Evolutionary conservation across 2,797 vertebrate genomes (phyloP), one percentile per base, ranked within the genome.

Genomic region (Valencia hispanica): DNA sequence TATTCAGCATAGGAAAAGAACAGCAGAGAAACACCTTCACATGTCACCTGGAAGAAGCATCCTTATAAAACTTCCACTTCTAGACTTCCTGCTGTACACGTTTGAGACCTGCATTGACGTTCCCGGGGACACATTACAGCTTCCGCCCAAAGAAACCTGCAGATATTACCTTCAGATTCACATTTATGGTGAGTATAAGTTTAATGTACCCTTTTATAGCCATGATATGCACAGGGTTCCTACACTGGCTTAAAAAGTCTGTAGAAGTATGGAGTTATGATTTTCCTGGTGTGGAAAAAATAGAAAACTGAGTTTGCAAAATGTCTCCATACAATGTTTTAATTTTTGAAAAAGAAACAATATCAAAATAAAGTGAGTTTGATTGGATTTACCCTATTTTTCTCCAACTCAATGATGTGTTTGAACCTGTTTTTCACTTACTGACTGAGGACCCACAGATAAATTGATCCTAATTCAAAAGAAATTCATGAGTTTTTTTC

Each of bases 121-220:
- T 69, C 74, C 68, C 75, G 75, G 73, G 78, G 74, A 55, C 71
- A 43, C 81, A 10, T 73, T 63, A 72, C 53, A 30, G 66, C 48
- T 79, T 78, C 30, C 8, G 15, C 30, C 57, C 66, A 12, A 25
- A 76, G 66, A 70, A 61, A 48, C 43, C 27, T 27, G 27, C 69
- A 51, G 68, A 76, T 70, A 48, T 41, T 18, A 36, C 68, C 22
- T 18, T 41, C 0, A 75, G 79, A 79, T 43, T 32, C 59, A 12
- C 0, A 63, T 65, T 36, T 61, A 55, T 39, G 90, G 93, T 94
- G 79, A 94, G 93, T 93, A 89, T 72, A 50, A 32, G 74, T 75
- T 68, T 63, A 55, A 41, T 48, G 45, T 73, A 32, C 11, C 5
- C 50, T 78, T 76, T 78, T 34, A 70, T 30, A 70, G 43, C 63